Evolutionary conservation across 2,113 vertebrate genomes (phyloP).

Genomic region (Anguilla rostrata): DNA sequence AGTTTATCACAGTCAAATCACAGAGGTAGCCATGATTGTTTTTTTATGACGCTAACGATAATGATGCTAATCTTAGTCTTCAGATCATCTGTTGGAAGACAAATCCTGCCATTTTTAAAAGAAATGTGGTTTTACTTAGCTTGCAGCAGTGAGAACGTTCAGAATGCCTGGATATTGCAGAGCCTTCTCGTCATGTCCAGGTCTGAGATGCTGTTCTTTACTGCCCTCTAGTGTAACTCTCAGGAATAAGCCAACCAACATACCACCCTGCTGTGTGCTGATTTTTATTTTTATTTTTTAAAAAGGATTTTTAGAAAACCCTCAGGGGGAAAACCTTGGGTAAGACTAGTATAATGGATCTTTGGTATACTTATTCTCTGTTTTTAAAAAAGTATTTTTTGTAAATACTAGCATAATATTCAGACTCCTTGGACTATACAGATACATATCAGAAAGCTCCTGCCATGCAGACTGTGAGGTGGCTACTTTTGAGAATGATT

Average conservation of each 20-base stretch:
- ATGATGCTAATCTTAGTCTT: neutral
- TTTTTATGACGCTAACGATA: neutral
- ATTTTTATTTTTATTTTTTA: neutral
- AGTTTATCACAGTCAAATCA: neutral
- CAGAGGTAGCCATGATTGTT: neutral
- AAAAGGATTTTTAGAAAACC: neutral
- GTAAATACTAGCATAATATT: neutral
- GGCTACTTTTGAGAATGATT: neutral
- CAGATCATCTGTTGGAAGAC: too few species aligned
- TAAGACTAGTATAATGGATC: neutral
- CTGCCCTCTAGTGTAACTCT: slow-evolving; percentile 40
- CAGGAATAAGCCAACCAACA: neutral
- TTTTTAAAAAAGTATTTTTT: neutral
- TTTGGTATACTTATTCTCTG: neutral
- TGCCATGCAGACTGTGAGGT: neutral
- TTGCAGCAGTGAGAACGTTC: neutral
- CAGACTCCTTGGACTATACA: neutral
- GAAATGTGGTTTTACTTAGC: neutral
- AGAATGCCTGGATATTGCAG: slow-evolving; percentile 10
- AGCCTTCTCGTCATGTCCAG: neutral
- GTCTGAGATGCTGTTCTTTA: neutral
- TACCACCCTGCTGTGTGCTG: neutral
- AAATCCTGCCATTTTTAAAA: neutral
- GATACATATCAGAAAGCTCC: neutral
- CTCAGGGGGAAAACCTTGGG: neutral